Evolutionary conservation across 2,797 vertebrate species (phyloP).

Genomic region (Acridotheres tristis): DNA sequence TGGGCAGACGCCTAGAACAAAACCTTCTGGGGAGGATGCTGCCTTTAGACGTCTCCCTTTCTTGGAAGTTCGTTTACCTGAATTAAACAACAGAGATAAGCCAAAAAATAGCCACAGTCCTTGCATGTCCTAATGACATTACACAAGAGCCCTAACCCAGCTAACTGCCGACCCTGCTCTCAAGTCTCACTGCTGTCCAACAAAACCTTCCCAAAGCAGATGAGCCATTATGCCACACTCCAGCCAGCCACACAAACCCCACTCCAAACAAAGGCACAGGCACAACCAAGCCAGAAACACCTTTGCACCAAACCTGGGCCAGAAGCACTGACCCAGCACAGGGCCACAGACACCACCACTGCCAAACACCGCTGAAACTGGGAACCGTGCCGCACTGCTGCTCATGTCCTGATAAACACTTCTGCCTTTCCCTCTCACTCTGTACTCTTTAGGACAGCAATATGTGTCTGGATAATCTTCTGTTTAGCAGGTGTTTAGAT

Average conservation of each 20-base stretch:
- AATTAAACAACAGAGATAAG: neutral
- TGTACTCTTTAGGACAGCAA: neutral
- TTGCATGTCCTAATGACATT: neutral
- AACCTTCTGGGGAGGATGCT: neutral
- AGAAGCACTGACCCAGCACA: neutral
- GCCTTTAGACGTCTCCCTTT: neutral
- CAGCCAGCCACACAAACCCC: neutral
- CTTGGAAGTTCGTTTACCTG: neutral
- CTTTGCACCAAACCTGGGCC: neutral
- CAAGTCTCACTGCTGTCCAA: neutral
- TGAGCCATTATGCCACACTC: neutral
- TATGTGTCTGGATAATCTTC: neutral
- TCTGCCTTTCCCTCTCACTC: neutral
- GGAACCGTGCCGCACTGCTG: fast-evolving
- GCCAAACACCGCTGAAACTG: fast-evolving
- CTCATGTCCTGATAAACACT: neutral
- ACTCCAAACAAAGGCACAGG: neutral
- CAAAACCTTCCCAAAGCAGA: neutral
- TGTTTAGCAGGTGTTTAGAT: neutral
- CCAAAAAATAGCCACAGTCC: neutral
- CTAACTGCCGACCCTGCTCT: neutral
- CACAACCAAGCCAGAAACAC: neutral
- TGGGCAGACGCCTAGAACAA: neutral
- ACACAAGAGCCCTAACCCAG: neutral
- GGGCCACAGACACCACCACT: neutral